Percentiles rank a stretch among this genome's conserved stretches.
phyloP scores from a whole-genome alignment of 2,797 vertebrate genomes.

The Melanotaenia nigrans region DNA sequence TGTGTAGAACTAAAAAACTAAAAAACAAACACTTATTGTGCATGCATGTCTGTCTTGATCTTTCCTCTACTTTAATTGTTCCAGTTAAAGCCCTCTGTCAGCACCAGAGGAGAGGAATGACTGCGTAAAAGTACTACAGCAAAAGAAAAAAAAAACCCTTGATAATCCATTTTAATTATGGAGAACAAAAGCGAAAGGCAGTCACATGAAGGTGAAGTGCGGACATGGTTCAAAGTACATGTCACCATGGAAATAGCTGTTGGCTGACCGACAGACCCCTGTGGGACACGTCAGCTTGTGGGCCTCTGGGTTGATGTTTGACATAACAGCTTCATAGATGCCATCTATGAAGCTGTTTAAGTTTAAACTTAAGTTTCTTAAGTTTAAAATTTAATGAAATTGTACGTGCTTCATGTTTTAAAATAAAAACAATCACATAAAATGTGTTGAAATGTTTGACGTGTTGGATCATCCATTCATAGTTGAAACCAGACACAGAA shows the following conservation, averaged over 20 bases:
- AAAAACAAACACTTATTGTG: neutral
- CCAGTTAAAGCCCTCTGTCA: slow-evolving; percentile 45
- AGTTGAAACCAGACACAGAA: neutral
- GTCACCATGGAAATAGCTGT: slow-evolving; percentile 62
- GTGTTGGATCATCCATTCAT: neutral
- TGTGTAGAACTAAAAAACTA: neutral
- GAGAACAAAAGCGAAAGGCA: slow-evolving; percentile 66
- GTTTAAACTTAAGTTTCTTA: neutral
- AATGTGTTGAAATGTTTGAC: slow-evolving; percentile 22
- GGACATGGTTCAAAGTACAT: slow-evolving; percentile 50
- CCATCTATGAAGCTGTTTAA: neutral
- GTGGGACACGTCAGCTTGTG: slow-evolving; percentile 29
- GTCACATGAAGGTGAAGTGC: slow-evolving; percentile 62
- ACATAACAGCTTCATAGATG: slow-evolving; percentile 13
- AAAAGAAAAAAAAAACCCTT: neutral
- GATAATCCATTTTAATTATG: slow-evolving; percentile 76
- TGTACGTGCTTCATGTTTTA: neutral
- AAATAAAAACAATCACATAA: neutral
- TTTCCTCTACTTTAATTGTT: slow-evolving; percentile 29
- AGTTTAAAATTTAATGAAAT: neutral
- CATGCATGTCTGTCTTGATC: slow-evolving; percentile 13
- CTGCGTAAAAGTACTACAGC: slow-evolving; percentile 23
- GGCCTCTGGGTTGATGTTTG: slow-evolving; percentile 8
- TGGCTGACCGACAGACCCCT: slow-evolving; percentile 40
- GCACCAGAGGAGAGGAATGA: slow-evolving; percentile 26